Base-by-base conservation (phyloP, 2,888 invertebrate genomes). In the Pterostichus madidus region DNA sequence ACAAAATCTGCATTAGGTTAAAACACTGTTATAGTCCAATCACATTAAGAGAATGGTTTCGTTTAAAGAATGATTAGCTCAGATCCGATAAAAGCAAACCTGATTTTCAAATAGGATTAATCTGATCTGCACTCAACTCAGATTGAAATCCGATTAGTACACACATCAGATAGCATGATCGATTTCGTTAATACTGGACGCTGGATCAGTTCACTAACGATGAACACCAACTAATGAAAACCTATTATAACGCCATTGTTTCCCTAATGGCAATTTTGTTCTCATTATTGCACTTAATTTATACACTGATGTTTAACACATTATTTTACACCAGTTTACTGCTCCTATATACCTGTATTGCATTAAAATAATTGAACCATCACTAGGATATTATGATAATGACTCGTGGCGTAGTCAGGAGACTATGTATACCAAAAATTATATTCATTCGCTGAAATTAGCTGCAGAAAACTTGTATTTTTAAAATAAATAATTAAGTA, bases 161-260 rank as follows among this genome's bases (percentile, higher is more conserved):
- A 49, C 75, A 75, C 49, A 75, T 49, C 52, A 75, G 52, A n/a
- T 52, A 75, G 32, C 49, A 75, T 52, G 75, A 75, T 75, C 75
- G 75, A 75, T 52, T n/a, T 52, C 52, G 13, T 64, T 64, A 64
- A 64, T 64, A 5, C 35, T n/a, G 3, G 8, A 13, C n/a, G 2
- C n/a, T 35, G 13, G 32, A 32, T 2, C 32, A 13, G 35, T 64
- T 0, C 13, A 2, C 32, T 49, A n/a, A n/a, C 64, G 31, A 61
- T 35, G n/a, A 64, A 64, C 64, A 64, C 35, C 13, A n/a, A 64
- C 32, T 64, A 64, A 64, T 64, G 35, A 64, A 64, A 64, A 64
- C 64, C 13, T 32, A 64, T 64, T 64, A 64, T 64, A 32, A 13
- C 13, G 49, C 13, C 49, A 49, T 13, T 49, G n/a, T 49, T 10